Evolutionary conservation across 2,113 vertebrate genomes (phyloP).

Genomic region (Sitta europaea): DNA sequence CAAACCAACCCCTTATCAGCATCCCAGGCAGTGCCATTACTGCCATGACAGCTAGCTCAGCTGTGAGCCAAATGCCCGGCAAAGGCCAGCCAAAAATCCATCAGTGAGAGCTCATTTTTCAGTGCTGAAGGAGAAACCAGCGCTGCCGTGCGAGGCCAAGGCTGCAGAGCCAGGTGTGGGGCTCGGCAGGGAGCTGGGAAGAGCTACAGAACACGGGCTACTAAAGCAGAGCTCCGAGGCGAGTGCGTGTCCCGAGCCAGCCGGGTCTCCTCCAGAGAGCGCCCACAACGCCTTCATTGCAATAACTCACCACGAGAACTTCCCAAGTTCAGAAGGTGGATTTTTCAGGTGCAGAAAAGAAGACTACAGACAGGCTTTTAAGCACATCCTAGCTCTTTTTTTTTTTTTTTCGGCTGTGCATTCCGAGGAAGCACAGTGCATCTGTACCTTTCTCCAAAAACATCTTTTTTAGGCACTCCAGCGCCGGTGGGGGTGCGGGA

Average conservation of each 20-base stretch:
- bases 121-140: background rate
- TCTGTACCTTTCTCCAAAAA: background rate
- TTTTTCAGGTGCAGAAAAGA: background rate
- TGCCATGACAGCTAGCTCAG: slow-evolving; percentile 16
- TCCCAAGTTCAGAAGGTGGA: background rate
- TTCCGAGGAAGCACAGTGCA: background rate
- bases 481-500: background rate
- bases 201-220: background rate
- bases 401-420: background rate
- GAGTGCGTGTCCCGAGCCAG: background rate
- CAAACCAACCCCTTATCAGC: background rate
- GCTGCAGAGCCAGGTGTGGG: background rate
- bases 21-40: background rate
- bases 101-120: background rate
- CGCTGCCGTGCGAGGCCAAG: rapidly evolving
- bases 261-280: rapidly evolving
- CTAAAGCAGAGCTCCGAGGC: background rate
- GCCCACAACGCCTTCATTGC: background rate
- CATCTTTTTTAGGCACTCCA: background rate
- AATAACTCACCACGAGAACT: background rate
- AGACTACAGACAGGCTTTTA: background rate
- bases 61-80: background rate
- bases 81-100: slow-evolving; percentile 37
- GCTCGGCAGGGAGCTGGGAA: background rate
- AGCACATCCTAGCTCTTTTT: background rate